Evolutionary conservation across 23 tunicate genomes (phyloP).

Genomic region (Styela plicata): DNA sequence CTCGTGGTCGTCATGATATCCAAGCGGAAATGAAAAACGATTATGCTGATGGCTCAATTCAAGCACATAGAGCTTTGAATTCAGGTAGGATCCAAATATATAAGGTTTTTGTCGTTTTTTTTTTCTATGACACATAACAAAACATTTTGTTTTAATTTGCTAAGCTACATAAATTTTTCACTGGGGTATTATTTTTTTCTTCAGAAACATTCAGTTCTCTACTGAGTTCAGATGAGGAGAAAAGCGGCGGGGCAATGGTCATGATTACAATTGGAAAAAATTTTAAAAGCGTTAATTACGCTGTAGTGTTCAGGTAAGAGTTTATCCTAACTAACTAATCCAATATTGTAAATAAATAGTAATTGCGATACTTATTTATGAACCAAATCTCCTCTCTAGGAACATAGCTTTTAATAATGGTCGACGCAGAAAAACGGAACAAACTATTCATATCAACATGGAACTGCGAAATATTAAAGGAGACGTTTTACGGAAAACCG

Average conservation of each 20-base stretch:
- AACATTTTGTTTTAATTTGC: background rate
- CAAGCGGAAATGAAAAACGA: background rate
- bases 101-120: background rate
- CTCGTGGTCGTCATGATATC: background rate
- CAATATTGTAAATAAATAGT: too few species aligned
- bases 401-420: slow-evolving; percentile 6
- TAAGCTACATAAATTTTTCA: too few species aligned
- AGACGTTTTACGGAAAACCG: slow-evolving; percentile 18
- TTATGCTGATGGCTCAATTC: slow-evolving; percentile 1
- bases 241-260: slow-evolving; percentile 57
- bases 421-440: slow-evolving; percentile 14
- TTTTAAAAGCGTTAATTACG: slow-evolving; percentile 59
- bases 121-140: too few species aligned
- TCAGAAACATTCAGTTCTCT: slow-evolving; percentile 75
- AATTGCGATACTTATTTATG: too few species aligned
- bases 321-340: too few species aligned
- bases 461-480: slow-evolving; percentile 16
- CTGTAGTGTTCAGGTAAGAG: slow-evolving; percentile 40
- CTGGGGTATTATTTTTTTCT: too few species aligned
- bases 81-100: slow-evolving; percentile 11
- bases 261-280: slow-evolving; percentile 55
- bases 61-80: slow-evolving; percentile 10
- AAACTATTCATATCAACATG: slow-evolving; percentile 3
- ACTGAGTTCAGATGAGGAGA: slow-evolving; percentile 28
- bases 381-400: too few species aligned